Evolutionary conservation across 2,797 vertebrate species (phyloP), one percentile per base, ranked within the genome.

Genomic region (Amblyraja radiata): DNA sequence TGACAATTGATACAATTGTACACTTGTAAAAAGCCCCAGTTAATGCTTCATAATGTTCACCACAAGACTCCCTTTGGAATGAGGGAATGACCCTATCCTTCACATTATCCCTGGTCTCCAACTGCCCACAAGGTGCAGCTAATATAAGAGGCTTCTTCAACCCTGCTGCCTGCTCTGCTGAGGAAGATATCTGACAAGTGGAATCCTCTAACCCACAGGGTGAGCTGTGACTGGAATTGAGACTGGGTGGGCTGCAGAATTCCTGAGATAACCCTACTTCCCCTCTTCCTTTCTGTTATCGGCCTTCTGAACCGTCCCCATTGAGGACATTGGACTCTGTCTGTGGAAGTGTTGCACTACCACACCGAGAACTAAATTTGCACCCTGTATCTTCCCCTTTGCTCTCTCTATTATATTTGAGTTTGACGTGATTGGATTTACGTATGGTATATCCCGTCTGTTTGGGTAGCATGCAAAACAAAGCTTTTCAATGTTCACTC

Each of bases 181-280:
- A 13, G 61, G 81, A 61, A n/a, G 58, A 28, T 36, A 32, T n/a
- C n/a, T 68, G 16, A 21, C 63, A 88, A 21, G n/a, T 16, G 63
- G 84, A 68, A 6, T 63, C 28, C 25, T 32, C 54, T 58, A 86
- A 86, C 6, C 8, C 25, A 68, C 25, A n/a, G 65, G 6, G 21
- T 65, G 58, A 88, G 32, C 84, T 36, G 84, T 65, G 61, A 36
- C 61, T 88, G 36, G 84, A 88, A 88, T 88, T 18, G n/a, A n/a
- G n/a, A 14, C 0, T 18, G 18, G n/a, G 58, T 18, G 8, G 84
- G 84, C 28, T 18, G 14, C 28, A 65, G 14, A 14, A 2, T 28
- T 1, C 6, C 13, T 16, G 32, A 16, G 6, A 65, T 18, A 32
- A 88, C 28, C 83, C 58, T n/a, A 7, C 28, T 11, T 14, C 46